Evolutionary conservation across 1,140 invertebrate species (phyloP).

Genomic region (Heliconius himera): DNA sequence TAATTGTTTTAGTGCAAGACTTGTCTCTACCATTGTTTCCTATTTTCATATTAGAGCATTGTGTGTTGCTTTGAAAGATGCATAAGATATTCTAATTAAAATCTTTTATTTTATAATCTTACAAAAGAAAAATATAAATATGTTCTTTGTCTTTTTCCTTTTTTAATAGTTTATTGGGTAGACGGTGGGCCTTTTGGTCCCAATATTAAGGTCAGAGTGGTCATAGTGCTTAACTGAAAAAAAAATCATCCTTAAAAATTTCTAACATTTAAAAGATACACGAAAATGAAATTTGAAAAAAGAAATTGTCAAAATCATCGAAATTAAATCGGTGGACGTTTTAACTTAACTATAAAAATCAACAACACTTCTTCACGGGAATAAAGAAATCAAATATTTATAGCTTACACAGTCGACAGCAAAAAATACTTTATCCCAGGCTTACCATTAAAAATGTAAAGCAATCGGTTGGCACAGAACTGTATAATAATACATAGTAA

Average conservation of each 20-base stretch:
- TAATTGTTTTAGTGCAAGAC: slow-evolving; percentile 22
- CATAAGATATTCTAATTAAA: background rate
- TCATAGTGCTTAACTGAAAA: no score
- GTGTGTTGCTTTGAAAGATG: background rate
- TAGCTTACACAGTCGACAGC: slow-evolving; percentile 18
- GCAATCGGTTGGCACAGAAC: slow-evolving; percentile 19
- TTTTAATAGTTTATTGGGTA: no score
- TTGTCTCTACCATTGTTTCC: slow-evolving; percentile 15
- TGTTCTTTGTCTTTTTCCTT: background rate
- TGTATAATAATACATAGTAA: slow-evolving; percentile 28
- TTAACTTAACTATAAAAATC: slow-evolving; percentile 4
- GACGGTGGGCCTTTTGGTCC: no score
- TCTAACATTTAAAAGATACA: no score
- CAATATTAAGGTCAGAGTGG: no score
- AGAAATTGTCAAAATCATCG: background rate
- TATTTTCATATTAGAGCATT: background rate
- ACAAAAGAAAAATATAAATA: background rate
- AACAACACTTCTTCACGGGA: slow-evolving; percentile 6
- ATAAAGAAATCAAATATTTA: slow-evolving; percentile 27
- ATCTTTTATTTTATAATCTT: background rate
- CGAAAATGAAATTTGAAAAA: background rate
- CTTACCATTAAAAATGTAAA: slow-evolving; percentile 29
- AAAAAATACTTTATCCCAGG: slow-evolving; percentile 34
- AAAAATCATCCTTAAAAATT: background rate
- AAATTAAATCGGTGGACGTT: background rate